Base-by-base conservation (phyloP, 2,888 invertebrate species). In the Latrodectus hesperus region DNA sequence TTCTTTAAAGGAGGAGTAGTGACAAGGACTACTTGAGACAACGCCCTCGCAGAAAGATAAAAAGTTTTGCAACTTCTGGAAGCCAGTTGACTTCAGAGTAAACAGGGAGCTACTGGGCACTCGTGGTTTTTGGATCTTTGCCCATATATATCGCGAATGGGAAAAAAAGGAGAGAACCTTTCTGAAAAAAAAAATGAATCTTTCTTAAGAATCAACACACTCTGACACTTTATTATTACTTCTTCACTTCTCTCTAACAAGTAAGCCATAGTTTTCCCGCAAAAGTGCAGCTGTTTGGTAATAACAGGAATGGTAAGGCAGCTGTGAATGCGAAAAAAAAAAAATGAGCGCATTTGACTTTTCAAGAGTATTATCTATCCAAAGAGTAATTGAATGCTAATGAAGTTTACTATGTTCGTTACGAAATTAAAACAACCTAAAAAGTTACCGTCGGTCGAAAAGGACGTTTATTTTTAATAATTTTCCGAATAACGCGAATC, bases 31-130 rank as follows among this genome's bases (percentile, higher is more conserved):
- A 76, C 75, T 81, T 74, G 68, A 85, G 80, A 49, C 80, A 86
- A 86, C 80, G 86, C 81, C 86, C 86, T 70, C 80, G 80, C 76
- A 84, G n/a, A 60, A 12, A 65, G 86, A 86, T 81, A 75, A 86
- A 79, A 60, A 60, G 38, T 26, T 71, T 67, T 70, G 75, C 65
- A 38, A 75, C 74, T n/a, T 60, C 64, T 51, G 17, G 64, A 64
- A 49, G 53, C 68, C 26, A 38, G n/a, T 22, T n/a, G 22, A 55
- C 38, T 75, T 78, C 68, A 70, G 75, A 49, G 65, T 85, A 80
- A 86, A 86, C 85, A 84, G 53, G 52, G 12, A 72, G 80, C 86
- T 86, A 81, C 86, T 81, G 81, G 53, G 76, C 76, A 76, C 76
- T 67, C 52, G 9, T 67, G n/a, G 22, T 55, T 78, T 53, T 71